These are phyloP conservation scores for Vombatus ursinus DNA, from an alignment of 2,113 vertebrate genomes.

Conservation along the genomic window DNA sequence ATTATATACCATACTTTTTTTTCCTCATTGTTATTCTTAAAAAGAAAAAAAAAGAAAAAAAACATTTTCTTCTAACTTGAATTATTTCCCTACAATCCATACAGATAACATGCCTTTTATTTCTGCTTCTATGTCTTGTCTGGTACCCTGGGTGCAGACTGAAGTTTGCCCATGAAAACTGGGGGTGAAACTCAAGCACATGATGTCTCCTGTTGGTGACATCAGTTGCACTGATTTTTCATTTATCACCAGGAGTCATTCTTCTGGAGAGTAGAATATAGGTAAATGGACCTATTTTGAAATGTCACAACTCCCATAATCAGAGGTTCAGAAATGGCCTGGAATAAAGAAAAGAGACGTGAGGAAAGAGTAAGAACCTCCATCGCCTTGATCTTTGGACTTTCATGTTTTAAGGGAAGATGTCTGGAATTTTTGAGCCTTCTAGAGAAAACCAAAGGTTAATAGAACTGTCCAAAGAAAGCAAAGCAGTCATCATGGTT, in stretches of 20 bases:
- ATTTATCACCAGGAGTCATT: not conserved
- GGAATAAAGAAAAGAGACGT: not conserved
- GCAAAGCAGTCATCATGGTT: conserved; percentile 71
- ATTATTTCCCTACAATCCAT: not conserved
- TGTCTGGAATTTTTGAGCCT: conserved; percentile 64
- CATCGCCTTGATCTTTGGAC: conserved; percentile 56
- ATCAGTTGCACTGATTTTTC: not conserved
- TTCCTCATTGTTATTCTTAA: not conserved
- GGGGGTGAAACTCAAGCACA: not conserved
- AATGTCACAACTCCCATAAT: too few species aligned
- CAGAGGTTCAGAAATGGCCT: not conserved
- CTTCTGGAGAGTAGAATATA: not conserved
- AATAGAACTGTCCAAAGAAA: conserved; percentile 79
- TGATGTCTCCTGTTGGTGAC: not conserved
- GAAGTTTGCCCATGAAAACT: not conserved
- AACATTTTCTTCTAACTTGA: not conserved
- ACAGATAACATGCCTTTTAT: not conserved
- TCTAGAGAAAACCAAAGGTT: conserved; percentile 75
- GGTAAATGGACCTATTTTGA: not conserved
- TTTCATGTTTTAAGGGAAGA: conserved; percentile 65
- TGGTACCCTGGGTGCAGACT: not conserved
- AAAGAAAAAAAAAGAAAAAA: not conserved
- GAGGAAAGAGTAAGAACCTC: not conserved
- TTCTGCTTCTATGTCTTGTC: not conserved
- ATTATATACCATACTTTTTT: not conserved